Evolutionary conservation across 2,888 invertebrate genomes (phyloP).

Genomic region (Acleris cristana): DNA sequence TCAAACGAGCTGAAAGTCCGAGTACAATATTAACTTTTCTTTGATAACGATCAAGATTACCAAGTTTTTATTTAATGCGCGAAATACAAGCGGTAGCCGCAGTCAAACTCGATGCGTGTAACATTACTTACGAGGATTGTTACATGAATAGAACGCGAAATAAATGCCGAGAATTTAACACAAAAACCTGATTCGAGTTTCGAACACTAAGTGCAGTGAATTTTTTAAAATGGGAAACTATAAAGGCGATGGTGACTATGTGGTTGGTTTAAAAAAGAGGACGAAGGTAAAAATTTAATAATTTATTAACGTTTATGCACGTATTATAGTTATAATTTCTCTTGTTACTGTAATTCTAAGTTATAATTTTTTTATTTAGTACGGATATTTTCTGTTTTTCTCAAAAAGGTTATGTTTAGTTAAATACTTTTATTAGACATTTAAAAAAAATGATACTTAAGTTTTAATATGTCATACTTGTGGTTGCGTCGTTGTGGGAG

Average conservation of each 20-base stretch:
- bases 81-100: constrained; percentile 22
- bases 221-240: constrained; percentile 6
- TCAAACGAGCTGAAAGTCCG: constrained; percentile 1
- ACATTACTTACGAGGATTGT: constrained; percentile 3
- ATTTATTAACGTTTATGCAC: neutral
- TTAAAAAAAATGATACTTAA: too few relatives aligned
- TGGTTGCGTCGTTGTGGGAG: too few relatives aligned
- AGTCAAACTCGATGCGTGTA: constrained; percentile 21
- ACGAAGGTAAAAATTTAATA: constrained; percentile 21
- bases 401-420: too few relatives aligned
- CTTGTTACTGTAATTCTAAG: too few relatives aligned
- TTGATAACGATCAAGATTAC: constrained; percentile 32
- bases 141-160: constrained; percentile 1
- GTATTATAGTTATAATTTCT: too few relatives aligned
- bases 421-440: too few relatives aligned
- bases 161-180: neutral
- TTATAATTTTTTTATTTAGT: too few relatives aligned
- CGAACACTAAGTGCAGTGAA: constrained; percentile 6
- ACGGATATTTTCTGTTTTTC: too few relatives aligned
- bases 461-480: too few relatives aligned
- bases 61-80: constrained; percentile 31
- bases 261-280: constrained; percentile 19
- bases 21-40: constrained; percentile 1
- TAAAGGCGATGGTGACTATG: constrained; percentile 14
- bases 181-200: neutral